Conservation (phyloP, 2,888 invertebrate genomes). For the Formica aserva region DNA sequence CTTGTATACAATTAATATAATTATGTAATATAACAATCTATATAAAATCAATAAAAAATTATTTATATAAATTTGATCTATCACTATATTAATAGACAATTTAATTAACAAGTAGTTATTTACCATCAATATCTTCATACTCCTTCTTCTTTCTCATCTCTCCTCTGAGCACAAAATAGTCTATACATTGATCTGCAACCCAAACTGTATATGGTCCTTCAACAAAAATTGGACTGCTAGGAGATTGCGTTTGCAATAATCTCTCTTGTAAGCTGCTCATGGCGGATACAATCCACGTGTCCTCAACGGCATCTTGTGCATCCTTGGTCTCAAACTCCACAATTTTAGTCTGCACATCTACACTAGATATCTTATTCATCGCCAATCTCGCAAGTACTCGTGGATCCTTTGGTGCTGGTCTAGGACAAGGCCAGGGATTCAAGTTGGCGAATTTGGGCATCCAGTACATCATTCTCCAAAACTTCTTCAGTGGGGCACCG, state of each 20-base stretch:
- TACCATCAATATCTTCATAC: constrained; percentile 89
- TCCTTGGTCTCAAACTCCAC: constrained; percentile 90
- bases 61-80: not conserved
- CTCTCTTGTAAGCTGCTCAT: constrained; percentile 92
- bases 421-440: constrained; percentile 94
- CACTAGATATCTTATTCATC: constrained; percentile 93
- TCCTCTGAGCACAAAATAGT: constrained; percentile 94
- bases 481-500: constrained; percentile 91
- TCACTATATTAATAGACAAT: not conserved
- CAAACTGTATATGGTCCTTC: constrained; percentile 95
- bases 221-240: constrained; percentile 90
- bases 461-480: constrained; percentile 95
- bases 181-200: constrained; percentile 91
- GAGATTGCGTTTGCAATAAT: constrained; percentile 89
- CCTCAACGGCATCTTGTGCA: constrained; percentile 92
- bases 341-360: constrained; percentile 91
- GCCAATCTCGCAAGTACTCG: constrained; percentile 93
- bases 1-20: not conserved
- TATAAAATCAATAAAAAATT: not conserved
- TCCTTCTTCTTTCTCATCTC: constrained; percentile 83
- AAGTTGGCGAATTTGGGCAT: constrained; percentile 97
- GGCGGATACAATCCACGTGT: constrained; percentile 97
- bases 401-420: constrained; percentile 91
- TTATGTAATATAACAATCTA: not conserved
- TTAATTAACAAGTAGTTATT: constrained; percentile 19